These are phyloP conservation scores for Linepithema humile DNA, from an alignment of 1,140 invertebrate genomes.

Conservation along the genomic window DNA sequence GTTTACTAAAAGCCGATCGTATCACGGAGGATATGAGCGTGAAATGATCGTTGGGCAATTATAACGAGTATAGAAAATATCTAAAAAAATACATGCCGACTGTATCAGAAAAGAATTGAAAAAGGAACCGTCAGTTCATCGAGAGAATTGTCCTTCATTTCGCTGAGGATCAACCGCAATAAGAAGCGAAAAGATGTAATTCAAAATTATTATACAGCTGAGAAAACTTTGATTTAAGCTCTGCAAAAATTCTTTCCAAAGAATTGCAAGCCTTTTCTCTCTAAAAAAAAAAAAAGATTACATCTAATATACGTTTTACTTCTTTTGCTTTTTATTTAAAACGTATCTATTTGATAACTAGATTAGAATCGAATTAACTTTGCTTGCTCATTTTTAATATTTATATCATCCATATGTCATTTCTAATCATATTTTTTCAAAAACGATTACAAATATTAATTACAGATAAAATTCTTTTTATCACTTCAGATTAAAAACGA, in stretches of 20 bases:
- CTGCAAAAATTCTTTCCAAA: not conserved
- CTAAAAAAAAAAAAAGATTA: not conserved
- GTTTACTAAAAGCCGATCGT: constrained; percentile 75
- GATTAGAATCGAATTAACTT: too few relatives aligned
- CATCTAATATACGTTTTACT: too few relatives aligned
- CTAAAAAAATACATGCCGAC: constrained; percentile 75
- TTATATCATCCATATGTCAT: not conserved
- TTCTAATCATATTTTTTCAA: not conserved
- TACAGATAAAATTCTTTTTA: constrained; percentile 6
- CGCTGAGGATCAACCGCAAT: constrained; percentile 68
- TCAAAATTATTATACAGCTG: not conserved
- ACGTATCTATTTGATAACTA: too few relatives aligned
- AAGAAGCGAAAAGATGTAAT: constrained; percentile 70
- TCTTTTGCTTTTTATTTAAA: too few relatives aligned
- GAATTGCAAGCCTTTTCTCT: too few relatives aligned
- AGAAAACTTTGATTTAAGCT: not conserved
- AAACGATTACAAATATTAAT: not conserved
- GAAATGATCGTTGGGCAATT: constrained; percentile 77
- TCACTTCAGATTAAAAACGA: constrained; percentile 48
- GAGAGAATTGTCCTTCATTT: constrained; percentile 69
- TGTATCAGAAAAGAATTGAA: constrained; percentile 68
- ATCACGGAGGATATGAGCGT: constrained; percentile 77
- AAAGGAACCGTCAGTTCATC: not conserved
- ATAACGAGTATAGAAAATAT: constrained; percentile 80
- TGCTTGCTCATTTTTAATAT: too few relatives aligned